phyloP scores from a whole-genome alignment of 2,113 vertebrate species.

The Sceloporus tristichus region DNA sequence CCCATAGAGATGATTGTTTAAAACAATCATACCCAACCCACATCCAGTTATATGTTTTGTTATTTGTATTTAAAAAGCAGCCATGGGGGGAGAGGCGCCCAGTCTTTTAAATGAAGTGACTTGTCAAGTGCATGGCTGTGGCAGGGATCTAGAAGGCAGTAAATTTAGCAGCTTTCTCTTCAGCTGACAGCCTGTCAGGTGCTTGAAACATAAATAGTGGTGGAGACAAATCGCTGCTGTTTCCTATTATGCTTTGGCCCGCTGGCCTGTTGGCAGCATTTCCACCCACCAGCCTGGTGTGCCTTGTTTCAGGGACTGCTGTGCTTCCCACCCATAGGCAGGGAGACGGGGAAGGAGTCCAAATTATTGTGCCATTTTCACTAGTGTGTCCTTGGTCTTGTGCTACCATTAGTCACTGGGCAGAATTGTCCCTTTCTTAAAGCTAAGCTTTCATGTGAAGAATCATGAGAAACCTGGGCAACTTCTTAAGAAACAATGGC shows the following conservation, averaged over 20 bases:
- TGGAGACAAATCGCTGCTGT: slow-evolving; percentile 82
- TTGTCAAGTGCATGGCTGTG: slow-evolving; percentile 79
- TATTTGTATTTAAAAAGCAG: slow-evolving; percentile 67
- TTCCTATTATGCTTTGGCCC: slow-evolving; percentile 83
- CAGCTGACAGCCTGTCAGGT: slow-evolving; percentile 79
- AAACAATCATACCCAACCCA: slow-evolving; percentile 27
- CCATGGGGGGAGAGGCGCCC: slow-evolving; percentile 51
- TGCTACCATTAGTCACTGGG: slow-evolving; percentile 45
- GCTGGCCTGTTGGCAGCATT: slow-evolving; percentile 67
- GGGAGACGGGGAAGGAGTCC: not conserved
- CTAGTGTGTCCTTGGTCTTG: slow-evolving; percentile 57
- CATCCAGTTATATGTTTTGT: slow-evolving; percentile 46
- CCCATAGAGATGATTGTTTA: slow-evolving; percentile 22
- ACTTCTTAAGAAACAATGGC: not conserved
- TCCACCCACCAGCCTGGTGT: slow-evolving; percentile 37
- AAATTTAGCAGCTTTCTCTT: slow-evolving; percentile 80
- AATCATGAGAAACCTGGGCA: not conserved
- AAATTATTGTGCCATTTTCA: slow-evolving; percentile 59
- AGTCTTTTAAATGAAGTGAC: slow-evolving; percentile 80
- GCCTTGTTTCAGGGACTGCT: slow-evolving; percentile 51
- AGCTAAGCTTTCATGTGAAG: not conserved
- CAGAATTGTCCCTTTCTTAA: slow-evolving; percentile 35
- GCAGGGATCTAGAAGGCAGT: slow-evolving; percentile 77
- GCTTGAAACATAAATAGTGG: slow-evolving; percentile 81
- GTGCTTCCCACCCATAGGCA: slow-evolving; percentile 16